phyloP scores from a whole-genome alignment of 2,888 invertebrate species.

The Philaethria dido region DNA sequence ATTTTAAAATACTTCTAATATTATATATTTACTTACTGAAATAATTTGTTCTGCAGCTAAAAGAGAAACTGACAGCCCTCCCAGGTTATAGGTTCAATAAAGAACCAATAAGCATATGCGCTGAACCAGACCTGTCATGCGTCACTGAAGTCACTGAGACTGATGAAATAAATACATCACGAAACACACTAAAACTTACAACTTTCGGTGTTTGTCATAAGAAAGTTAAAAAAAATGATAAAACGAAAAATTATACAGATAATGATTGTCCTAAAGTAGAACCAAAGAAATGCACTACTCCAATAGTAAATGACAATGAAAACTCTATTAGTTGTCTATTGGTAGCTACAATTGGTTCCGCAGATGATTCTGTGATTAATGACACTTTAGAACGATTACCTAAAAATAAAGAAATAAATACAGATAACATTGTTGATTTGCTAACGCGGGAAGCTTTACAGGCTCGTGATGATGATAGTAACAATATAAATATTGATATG shows the following conservation, averaged over 20 bases:
- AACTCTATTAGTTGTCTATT: conserved; percentile 55
- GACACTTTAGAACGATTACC: conserved; percentile 59
- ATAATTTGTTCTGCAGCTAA: conserved; percentile 56
- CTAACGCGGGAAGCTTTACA: conserved; percentile 62
- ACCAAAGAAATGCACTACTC: conserved; percentile 45
- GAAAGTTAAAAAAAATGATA: conserved; percentile 29
- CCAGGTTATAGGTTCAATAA: conserved; percentile 58
- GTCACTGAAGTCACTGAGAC: conserved; percentile 63
- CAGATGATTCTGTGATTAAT: conserved; percentile 60
- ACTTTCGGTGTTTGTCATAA: conserved; percentile 52
- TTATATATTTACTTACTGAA: background rate
- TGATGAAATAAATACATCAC: conserved; percentile 49
- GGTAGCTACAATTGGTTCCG: conserved; percentile 58
- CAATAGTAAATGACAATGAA: conserved; percentile 51
- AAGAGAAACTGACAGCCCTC: conserved; percentile 61
- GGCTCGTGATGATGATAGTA: conserved; percentile 1
- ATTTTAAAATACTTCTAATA: background rate
- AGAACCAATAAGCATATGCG: conserved; percentile 55
- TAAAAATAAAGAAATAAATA: conserved; percentile 53
- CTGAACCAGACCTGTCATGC: conserved; percentile 58
- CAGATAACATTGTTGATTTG: conserved; percentile 60
- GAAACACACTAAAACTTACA: conserved; percentile 49
- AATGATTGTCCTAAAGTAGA: conserved; percentile 20
- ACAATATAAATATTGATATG: conserved; percentile 9
- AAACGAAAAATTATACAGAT: conserved; percentile 30